Evolutionary conservation across 2,113 vertebrate species (phyloP), one percentile per base, ranked within the genome.

Genomic region (Psilopsiagon aurifrons): DNA sequence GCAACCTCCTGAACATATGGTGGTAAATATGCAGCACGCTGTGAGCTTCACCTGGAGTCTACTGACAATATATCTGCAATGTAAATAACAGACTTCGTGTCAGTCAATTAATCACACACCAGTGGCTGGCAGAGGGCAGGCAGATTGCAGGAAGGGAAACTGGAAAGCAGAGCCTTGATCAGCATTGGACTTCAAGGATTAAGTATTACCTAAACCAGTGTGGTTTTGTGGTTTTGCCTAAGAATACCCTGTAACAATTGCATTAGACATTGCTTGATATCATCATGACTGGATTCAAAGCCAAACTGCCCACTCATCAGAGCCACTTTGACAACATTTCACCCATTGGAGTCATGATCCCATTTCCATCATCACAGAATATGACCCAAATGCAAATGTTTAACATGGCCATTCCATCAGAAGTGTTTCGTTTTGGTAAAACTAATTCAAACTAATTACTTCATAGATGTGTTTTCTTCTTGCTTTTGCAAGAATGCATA

Each of bases 1-100:
- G 92, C 81, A 95, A 91, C 91, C 96, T 97, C 93, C 95, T 94
- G 95, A 97, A 96, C 96, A 97, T 95, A 97, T 94, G 95, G 96
- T 80, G 83, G 94, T 95, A 96, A 97, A 96, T 94, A 96, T 89
- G 94, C 94, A 96, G 91, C 96, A 94, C 81, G 95, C 96, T 95
- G 95, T 68, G 96, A 95, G 93, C 91, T 92, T 97, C 96, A 96
- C 96, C 96, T 96, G 95, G 94, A 96, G 93, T 91, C 94, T 95
- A 91, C 91, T 92, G 75, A 95, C 94, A 95, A 79, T 92, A 55
- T 95, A 97, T 97, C 95, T 92, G 95, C 95, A 91, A 92, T 91
- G 95, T 95, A 96, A 97, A 95, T 96, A 95, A 95, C 96, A 96
- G 95, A 95, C 94, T 91, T 95, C 66, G 0, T 87, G 96, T 95